Percentiles rank a stretch among this genome's conserved stretches.
These are phyloP conservation scores for Sula dactylatra DNA, from an alignment of 2,113 vertebrate species.

Conservation along the genomic window DNA sequence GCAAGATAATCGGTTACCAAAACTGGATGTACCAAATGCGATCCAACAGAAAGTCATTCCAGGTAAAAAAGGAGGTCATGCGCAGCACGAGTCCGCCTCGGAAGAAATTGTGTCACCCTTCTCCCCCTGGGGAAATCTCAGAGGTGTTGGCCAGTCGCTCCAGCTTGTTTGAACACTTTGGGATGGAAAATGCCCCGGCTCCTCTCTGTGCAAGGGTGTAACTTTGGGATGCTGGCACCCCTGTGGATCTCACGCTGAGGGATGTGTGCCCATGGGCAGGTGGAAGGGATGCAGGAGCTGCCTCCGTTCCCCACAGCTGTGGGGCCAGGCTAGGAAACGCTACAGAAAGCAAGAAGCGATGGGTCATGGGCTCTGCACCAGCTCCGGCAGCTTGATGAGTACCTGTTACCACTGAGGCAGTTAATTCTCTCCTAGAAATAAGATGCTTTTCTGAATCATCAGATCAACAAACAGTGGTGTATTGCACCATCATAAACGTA, in stretches of 20 bases:
- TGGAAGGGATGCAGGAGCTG: neutral
- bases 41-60: neutral
- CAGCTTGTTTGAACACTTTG: neutral
- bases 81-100: accelerated
- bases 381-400: neutral
- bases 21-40: neutral
- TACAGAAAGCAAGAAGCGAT: neutral
- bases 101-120: accelerated
- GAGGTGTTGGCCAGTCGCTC: accelerated
- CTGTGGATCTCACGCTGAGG: neutral
- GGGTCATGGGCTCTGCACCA: neutral
- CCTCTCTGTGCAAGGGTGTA: neutral
- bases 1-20: neutral
- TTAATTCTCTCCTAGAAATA: neutral
- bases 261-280: neutral
- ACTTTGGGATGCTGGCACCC: neutral
- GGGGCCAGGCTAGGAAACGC: neutral
- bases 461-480: accelerated
- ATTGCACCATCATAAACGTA: accelerated
- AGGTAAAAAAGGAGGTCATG: neutral
- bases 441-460: neutral
- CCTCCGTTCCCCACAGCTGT: neutral
- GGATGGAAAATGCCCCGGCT: neutral
- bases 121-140: neutral
- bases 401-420: accelerated